These are phyloP conservation scores for Papilio gigon DNA, from an alignment of 2,888 invertebrate genomes.

Conservation along the genomic window DNA sequence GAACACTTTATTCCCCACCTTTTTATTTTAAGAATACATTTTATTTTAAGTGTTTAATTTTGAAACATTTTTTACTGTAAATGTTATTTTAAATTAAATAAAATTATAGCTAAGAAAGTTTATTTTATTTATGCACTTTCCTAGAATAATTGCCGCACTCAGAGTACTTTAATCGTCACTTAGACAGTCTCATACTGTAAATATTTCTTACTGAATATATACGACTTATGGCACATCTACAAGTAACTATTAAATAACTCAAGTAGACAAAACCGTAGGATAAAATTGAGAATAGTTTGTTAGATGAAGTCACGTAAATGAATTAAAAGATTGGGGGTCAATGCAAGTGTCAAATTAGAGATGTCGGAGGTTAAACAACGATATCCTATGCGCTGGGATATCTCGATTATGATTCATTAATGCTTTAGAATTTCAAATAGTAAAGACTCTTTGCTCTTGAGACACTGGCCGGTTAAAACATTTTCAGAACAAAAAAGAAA, in stretches of 20 bases:
- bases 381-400: slow-evolving; percentile 47
- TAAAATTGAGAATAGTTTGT: background rate
- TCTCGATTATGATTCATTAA: slow-evolving; percentile 54
- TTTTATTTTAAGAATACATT: slow-evolving; percentile 25
- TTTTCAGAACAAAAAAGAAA: background rate
- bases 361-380: slow-evolving; percentile 65
- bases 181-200: no score
- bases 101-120: slow-evolving; percentile 18
- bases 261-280: background rate
- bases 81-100: slow-evolving; percentile 33
- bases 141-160: no score
- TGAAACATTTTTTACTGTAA: slow-evolving; percentile 31
- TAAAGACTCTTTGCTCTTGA: slow-evolving; percentile 19
- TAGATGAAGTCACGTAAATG: slow-evolving; percentile 31
- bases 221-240: no score
- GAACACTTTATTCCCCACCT: slow-evolving; percentile 37
- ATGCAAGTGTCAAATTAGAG: slow-evolving; percentile 64
- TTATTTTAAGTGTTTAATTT: slow-evolving; percentile 9
- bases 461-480: slow-evolving; percentile 14
- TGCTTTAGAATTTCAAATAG: slow-evolving; percentile 43
- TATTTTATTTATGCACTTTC: slow-evolving; percentile 18
- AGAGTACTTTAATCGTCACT: no score
- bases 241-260: no score
- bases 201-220: no score
- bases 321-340: slow-evolving; percentile 61